These are phyloP conservation scores for Orcinus orca DNA, from an alignment of 2,113 vertebrate genomes.

Conservation along the genomic window DNA sequence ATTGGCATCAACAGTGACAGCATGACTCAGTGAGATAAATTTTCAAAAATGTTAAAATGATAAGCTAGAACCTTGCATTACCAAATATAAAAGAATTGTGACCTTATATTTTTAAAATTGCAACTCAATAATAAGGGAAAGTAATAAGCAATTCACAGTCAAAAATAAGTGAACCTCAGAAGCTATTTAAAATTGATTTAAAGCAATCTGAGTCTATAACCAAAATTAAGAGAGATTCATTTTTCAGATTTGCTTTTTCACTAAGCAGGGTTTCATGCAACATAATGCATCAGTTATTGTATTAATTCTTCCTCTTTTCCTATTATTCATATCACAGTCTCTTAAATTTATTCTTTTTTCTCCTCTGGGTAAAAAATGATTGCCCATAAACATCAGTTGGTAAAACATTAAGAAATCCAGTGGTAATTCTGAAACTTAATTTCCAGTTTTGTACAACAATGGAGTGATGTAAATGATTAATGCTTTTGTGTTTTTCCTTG, in stretches of 20 bases:
- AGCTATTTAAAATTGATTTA: not conserved
- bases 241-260: not conserved
- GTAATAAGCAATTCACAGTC: not conserved
- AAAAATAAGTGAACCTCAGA: not conserved
- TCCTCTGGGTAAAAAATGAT: not conserved
- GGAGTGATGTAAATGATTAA: constrained; percentile 65
- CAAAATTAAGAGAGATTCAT: not conserved
- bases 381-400: constrained; percentile 5
- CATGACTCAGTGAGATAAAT: not conserved
- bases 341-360: constrained; percentile 26
- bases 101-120: not conserved
- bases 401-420: not conserved
- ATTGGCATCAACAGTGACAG: not conserved
- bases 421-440: not conserved
- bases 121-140: not conserved
- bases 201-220: not conserved
- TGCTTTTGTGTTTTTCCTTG: constrained; percentile 64
- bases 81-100: not conserved
- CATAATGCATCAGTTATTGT: not conserved
- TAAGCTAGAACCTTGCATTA: not conserved
- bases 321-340: not conserved
- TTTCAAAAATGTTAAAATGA: not conserved
- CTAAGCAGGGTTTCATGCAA: not conserved
- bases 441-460: constrained; percentile 48
- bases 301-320: not conserved